Base-by-base conservation (phyloP, 2,888 invertebrate genomes). In the Trissolcus japonicus region DNA sequence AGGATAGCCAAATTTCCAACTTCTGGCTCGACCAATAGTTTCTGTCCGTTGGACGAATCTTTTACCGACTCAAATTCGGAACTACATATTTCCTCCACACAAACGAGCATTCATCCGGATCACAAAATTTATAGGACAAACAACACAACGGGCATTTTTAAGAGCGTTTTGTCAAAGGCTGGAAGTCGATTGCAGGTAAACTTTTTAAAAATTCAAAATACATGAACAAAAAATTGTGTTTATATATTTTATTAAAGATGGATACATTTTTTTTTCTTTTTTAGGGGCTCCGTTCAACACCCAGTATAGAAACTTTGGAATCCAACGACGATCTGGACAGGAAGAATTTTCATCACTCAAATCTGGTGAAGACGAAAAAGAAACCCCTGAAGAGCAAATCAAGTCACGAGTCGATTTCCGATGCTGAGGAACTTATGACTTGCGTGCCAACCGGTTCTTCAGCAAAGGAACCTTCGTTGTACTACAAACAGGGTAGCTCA, bases 401-500 rank as follows among this genome's bases (percentile, higher is more conserved):
- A 2, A 82, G 85, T 14, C 83, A 84, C n/a, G 86, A 86, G 59
- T 82, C 83, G 4, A 83, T 85, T 0, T 86, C 87, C 0, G 88
- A 88, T 35, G 80, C 84, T 0, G 88, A 88, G 13, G 88, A 87
- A 16, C 62, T 83, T 0, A 60, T 84, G 0, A 83, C 86, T 2
- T 62, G 78, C 21, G 75, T 68, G 3, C 9, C 68, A 9, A 35
- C 56, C 3, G 57, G 51, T 1, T 65, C 80, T 0, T 76, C 81
- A 21, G 67, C 79, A 0, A 81, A 83, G 35, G 75, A 83, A 57
- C 80, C 83, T n/a, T 80, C 86, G 4, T 53, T 84, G 0, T 88
- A 87, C 56, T 94, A 94, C 84, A 94, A 94, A 85, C 95, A 94
- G 88, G 95, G 95, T 11, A 95, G 96, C 81, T 94, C 95, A 80